Evolutionary conservation across 1,140 invertebrate species (phyloP), one percentile per base, ranked within the genome.

Genomic region (Drosophila burlai): DNA sequence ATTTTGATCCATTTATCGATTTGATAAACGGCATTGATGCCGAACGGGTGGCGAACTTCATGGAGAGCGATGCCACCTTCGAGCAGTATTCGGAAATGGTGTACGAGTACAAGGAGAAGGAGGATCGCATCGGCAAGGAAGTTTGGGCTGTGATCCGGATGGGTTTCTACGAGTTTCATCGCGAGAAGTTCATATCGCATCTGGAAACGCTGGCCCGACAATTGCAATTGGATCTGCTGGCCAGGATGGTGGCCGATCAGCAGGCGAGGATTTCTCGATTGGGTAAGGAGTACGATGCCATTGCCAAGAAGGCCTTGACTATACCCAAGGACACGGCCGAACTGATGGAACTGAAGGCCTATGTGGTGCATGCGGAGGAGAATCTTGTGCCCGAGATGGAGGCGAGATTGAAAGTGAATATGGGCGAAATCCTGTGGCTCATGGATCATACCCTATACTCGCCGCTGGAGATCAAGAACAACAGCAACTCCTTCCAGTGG

Each of bases 401-500:
- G 93, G 94, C 96, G 58, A 94, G 95, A 31, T 93, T 99, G 1
- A 94, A 94, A 40, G 82, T 92, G 36, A 93, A 93, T 68, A 92
- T 93, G 87, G 63, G 55, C 2, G 91, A 93, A 40, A 91, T 93
- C 10, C 63, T 93, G 0, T 93, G 92, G 91, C 69, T 98, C 5
- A 96, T 97, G 6, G 97, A 98, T 93, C 96, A 97, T 89, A 95
- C 95, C 0, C 93, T 94, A 0, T 95, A 98, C 61, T 96, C 96
- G 0, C 96, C 97, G 0, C 94, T 97, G 10, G 97, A 99, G 93
- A 96, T 98, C 69, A 97, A 97, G 91, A 95, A 96, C 13, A 98
- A 98, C 89, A 97, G 96, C 67, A 96, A 96, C 64, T 96, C 97
- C 0, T 98, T 98, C 86, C 96, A 97, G 83, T 98, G 97, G 97